Base-by-base conservation (phyloP, 64 coral and sea anemone species). In the Montipora efflorescens region DNA sequence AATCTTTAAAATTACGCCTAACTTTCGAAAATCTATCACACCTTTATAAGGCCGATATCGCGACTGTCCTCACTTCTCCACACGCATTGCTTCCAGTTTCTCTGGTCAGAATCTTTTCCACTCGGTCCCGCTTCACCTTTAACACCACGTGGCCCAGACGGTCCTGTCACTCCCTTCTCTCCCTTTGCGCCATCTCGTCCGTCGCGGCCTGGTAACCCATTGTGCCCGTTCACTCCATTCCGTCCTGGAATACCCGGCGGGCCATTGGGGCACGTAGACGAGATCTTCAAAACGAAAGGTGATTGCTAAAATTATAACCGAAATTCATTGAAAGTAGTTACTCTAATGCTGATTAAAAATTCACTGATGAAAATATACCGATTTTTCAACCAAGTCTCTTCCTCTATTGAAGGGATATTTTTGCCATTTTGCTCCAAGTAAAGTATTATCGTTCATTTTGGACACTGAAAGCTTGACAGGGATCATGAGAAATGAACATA, bases 121-220 rank as follows among this genome's bases (percentile, higher is more conserved):
- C 20, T 72, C n/a, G 2, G 8, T 50, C 62, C 82, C 16, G 47
- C 82, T 10, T 86, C 82, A 22, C 82, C 82, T 18, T 86, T 86
- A 5, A 5, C 7, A 51, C 64, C 82, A 21, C 46, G 66, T 72
- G 46, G 5, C 2, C 81, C 81, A 0, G 25, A 14, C 0, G 6
- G 18, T 8, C 82, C 82, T 1, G 19, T 19, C 66, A 71, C 45
- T 16, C 82, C 82, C 44, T 50, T 86, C 4, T 86, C 64, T 4
- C 82, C 82, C 25, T 72, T 86, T 1, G 82, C 62, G 5, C 82
- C 82, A 86, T 86, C 82, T 52, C 66, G 82, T 19, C 82, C 82
- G 66, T 86, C 62, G 62, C 62, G 64, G 64, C 82, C 82, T 86
- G 82, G 82, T 86, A 86, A 70, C 66, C 82, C 82, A 59, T 86